phyloP scores from a whole-genome alignment of 2,113 vertebrate genomes.

The Dasyurus viverrinus region DNA sequence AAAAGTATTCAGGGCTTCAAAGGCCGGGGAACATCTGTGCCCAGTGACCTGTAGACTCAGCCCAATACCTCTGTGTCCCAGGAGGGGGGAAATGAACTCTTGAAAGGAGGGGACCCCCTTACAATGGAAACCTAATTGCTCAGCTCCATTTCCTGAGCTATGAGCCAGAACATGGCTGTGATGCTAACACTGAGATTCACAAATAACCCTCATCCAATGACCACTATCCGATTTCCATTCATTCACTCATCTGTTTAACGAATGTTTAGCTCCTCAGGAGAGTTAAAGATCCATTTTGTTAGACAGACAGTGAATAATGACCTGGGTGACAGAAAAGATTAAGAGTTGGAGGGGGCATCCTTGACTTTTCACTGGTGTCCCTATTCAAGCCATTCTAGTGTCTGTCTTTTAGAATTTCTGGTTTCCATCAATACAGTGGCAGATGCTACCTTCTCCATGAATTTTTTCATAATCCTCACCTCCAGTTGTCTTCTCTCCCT shows the following conservation, averaged over 20 bases:
- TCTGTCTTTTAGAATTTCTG: neutral
- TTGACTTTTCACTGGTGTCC: neutral
- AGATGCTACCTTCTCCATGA: neutral
- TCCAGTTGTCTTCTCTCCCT: neutral
- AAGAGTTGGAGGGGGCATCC: neutral
- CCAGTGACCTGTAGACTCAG: constrained; percentile 51
- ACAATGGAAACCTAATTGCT: neutral
- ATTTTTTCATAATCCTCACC: neutral
- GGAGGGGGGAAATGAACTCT: neutral
- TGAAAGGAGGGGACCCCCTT: neutral
- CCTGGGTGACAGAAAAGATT: neutral
- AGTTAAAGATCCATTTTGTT: neutral
- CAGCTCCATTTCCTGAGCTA: constrained; percentile 45
- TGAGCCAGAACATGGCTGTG: constrained; percentile 12
- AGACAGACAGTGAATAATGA: neutral
- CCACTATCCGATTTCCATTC: neutral
- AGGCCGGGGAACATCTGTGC: constrained; percentile 55
- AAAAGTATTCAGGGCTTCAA: constrained; percentile 60
- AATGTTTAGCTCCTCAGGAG: neutral
- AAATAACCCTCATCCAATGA: neutral
- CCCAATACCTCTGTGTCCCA: constrained; percentile 52
- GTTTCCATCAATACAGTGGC: neutral
- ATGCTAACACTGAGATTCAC: neutral
- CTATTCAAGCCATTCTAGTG: neutral
- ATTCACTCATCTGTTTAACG: neutral